A percentile compares a stretch with the other conserved stretches of the same genome.
Conservation (phyloP, 2,113 vertebrate genomes). For the Tragelaphus scriptus region DNA sequence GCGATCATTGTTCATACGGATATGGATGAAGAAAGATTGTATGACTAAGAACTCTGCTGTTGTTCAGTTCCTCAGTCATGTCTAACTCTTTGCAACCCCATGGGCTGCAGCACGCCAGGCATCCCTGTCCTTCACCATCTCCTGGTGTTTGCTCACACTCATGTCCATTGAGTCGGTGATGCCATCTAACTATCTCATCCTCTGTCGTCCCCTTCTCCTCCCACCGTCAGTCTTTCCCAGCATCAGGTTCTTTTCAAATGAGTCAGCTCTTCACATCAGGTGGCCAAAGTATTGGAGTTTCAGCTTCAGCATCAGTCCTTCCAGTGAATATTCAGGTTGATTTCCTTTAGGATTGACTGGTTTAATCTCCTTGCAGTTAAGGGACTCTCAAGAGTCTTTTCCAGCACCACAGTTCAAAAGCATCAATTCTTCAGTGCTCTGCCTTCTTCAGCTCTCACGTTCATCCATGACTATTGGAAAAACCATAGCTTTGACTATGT, state of each 20-base stretch:
- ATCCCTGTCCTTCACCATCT: neutral
- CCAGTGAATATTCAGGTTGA: neutral
- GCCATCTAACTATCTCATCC: neutral
- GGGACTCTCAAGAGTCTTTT: neutral
- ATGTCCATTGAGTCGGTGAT: neutral
- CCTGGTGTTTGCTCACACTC: neutral
- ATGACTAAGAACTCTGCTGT: neutral
- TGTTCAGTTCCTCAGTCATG: neutral
- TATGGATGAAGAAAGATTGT: neutral
- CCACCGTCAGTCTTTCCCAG: accelerated
- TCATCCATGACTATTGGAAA: neutral
- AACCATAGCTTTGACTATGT: neutral
- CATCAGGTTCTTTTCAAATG: neutral
- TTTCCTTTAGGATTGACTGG: neutral
- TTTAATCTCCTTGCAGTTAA: neutral
- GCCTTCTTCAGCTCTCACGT: neutral
- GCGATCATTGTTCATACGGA: neutral
- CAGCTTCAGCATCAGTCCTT: neutral
- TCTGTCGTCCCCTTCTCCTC: neutral
- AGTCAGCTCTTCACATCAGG: neutral
- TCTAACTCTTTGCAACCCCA: neutral
- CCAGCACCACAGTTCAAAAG: neutral
- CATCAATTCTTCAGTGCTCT: accelerated
- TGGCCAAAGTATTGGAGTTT: neutral
- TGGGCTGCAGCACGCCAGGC: neutral